A percentile compares a stretch with the other conserved stretches of the same genome.
Conservation (phyloP, 2,888 invertebrate genomes). For the Aspidiotus destructor region DNA sequence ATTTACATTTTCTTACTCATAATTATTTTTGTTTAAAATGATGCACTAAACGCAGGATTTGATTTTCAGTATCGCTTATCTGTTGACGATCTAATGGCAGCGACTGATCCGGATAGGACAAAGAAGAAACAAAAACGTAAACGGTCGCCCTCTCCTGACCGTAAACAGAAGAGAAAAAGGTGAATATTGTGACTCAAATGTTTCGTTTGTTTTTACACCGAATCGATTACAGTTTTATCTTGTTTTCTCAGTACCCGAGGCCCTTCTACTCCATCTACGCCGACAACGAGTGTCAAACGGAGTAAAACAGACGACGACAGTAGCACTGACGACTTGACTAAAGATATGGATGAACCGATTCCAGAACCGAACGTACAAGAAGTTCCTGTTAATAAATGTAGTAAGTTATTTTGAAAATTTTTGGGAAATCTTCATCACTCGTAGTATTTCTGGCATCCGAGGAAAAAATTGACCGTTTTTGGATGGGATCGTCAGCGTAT, state of each 20-base stretch:
- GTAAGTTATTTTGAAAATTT: not conserved
- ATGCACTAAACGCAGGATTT: not conserved
- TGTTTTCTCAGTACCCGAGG: slow-evolving; percentile 21
- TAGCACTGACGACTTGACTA: slow-evolving; percentile 62
- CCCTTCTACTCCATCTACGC: slow-evolving; percentile 26
- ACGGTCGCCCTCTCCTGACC: slow-evolving; percentile 67
- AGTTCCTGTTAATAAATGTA: slow-evolving; percentile 44
- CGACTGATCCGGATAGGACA: slow-evolving; percentile 52
- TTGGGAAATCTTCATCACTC: no score
- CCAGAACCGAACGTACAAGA: slow-evolving; percentile 73
- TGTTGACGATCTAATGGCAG: slow-evolving; percentile 67
- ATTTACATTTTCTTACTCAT: not conserved
- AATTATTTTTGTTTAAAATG: not conserved
- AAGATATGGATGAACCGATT: slow-evolving; percentile 84
- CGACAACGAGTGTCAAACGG: slow-evolving; percentile 49
- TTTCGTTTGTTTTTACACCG: not conserved
- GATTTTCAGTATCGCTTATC: slow-evolving; percentile 61
- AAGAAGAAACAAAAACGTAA: slow-evolving; percentile 69
- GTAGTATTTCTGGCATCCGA: not conserved
- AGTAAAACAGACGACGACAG: slow-evolving; percentile 64
- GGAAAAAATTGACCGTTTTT: not conserved
- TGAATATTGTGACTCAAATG: slow-evolving; percentile 34
- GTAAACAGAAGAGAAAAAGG: slow-evolving; percentile 70
- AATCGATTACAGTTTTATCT: not conserved
- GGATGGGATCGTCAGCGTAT: not conserved